phyloP scores from a whole-genome alignment of 1,140 invertebrate genomes.

The Arctopsyche grandis region DNA sequence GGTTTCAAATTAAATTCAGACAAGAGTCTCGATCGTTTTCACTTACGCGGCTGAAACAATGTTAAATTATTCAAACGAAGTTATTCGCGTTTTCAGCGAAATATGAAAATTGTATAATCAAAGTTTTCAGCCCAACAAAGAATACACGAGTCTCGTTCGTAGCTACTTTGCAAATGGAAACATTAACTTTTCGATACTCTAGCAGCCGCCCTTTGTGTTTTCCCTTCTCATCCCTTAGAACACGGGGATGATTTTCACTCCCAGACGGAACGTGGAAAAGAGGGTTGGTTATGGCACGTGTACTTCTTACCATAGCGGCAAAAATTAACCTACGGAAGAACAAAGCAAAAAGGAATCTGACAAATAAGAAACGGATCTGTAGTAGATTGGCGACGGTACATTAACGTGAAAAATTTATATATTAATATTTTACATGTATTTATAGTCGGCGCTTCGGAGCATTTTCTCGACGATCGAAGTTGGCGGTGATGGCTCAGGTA shows the following conservation, averaged over 20 bases:
- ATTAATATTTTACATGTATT: background rate
- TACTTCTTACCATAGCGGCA: too few species aligned
- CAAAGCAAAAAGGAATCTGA: background rate
- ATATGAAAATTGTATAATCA: conserved; percentile 38
- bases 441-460: too few species aligned
- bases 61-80: conserved; percentile 22
- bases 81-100: background rate
- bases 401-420: conserved; percentile 42
- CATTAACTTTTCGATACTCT: conserved; percentile 28
- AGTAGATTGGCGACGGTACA: background rate
- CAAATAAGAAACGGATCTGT: background rate
- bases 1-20: conserved; percentile 3
- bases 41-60: background rate
- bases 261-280: background rate
- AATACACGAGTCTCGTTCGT: conserved; percentile 7
- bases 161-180: conserved; percentile 9
- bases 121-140: conserved; percentile 26
- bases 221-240: background rate
- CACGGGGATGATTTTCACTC: conserved; percentile 16
- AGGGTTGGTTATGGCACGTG: too few species aligned
- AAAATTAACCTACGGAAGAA: background rate
- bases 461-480: conserved; percentile 23
- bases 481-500: background rate
- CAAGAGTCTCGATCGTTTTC: conserved; percentile 15
- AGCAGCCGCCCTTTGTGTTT: conserved; percentile 6